Evolutionary conservation across 2,888 invertebrate genomes (phyloP).

Genomic region (Cryptocheilus praepositus): DNA sequence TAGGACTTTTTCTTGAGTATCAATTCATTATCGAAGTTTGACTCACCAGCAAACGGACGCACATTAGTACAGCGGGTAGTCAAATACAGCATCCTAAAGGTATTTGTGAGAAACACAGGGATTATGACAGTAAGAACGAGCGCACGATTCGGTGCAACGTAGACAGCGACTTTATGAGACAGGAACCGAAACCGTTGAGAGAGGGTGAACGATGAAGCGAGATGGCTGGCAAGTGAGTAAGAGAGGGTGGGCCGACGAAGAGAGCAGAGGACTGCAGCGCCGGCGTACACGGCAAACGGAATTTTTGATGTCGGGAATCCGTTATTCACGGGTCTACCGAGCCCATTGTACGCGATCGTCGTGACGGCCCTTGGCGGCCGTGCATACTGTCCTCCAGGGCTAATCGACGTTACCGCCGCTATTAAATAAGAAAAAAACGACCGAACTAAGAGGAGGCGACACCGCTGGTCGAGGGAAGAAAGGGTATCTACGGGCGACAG

Average conservation of each 20-base stretch:
- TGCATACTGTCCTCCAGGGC: conserved; percentile 47
- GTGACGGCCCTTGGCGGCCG: conserved; percentile 38
- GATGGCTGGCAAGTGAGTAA: conserved; percentile 2
- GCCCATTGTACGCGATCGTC: conserved; percentile 60
- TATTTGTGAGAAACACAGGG: too few species aligned
- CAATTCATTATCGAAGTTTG: too few species aligned
- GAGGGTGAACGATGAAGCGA: neutral
- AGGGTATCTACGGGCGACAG: neutral
- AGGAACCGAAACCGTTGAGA: neutral
- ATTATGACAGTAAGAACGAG: too few species aligned
- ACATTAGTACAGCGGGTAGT: too few species aligned
- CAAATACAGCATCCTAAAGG: too few species aligned
- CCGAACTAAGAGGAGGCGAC: neutral
- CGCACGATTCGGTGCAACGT: too few species aligned
- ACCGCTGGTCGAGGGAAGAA: neutral
- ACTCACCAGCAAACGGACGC: too few species aligned
- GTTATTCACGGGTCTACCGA: conserved; percentile 63
- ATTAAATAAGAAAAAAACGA: conserved; percentile 21
- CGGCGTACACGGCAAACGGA: conserved; percentile 59
- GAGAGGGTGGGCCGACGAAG: conserved; percentile 18
- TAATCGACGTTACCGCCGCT: conserved; percentile 48
- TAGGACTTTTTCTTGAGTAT: too few species aligned
- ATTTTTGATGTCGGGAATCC: conserved; percentile 66
- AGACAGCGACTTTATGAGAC: too few species aligned
- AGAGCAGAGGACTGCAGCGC: conserved; percentile 16